Conservation (phyloP, 2,113 vertebrate species). For the Myotis davidii region DNA sequence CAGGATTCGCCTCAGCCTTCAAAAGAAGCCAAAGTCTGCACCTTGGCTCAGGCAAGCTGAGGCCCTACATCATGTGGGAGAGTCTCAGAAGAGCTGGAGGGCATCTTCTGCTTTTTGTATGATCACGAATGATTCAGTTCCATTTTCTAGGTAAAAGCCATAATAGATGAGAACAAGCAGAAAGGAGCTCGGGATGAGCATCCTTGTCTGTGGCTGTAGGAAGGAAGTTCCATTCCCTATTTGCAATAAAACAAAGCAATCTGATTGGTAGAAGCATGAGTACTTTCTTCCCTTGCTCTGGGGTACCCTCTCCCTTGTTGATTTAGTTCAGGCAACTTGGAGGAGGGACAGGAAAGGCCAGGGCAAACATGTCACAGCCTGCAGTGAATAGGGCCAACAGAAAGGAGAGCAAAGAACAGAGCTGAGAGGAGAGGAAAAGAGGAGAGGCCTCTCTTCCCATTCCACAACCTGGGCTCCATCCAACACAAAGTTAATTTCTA, state of each 20-base stretch:
- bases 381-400: slow-evolving; percentile 73
- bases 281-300: slow-evolving; percentile 56
- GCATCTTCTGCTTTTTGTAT: slow-evolving; percentile 8
- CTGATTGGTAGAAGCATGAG: slow-evolving; percentile 22
- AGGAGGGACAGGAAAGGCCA: slow-evolving; percentile 74
- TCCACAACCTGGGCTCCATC: slow-evolving; percentile 86
- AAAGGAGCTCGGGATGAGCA: not conserved
- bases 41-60: not conserved
- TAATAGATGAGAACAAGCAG: not conserved
- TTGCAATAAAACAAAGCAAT: slow-evolving; percentile 46
- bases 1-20: not conserved
- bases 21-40: slow-evolving; percentile 5
- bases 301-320: slow-evolving; percentile 74
- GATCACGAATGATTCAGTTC: not conserved
- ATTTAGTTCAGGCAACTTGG: slow-evolving; percentile 74
- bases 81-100: not conserved
- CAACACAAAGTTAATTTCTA: slow-evolving; percentile 89
- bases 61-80: not conserved
- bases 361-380: slow-evolving; percentile 79
- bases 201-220: not conserved
- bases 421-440: slow-evolving; percentile 71
- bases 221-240: not conserved
- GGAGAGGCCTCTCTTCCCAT: slow-evolving; percentile 83
- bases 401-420: slow-evolving; percentile 78
- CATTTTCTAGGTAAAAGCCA: not conserved